Percentiles rank a stretch among this genome's conserved stretches.
Conservation (phyloP, 2,797 vertebrate species). For the Parambassis ranga region DNA sequence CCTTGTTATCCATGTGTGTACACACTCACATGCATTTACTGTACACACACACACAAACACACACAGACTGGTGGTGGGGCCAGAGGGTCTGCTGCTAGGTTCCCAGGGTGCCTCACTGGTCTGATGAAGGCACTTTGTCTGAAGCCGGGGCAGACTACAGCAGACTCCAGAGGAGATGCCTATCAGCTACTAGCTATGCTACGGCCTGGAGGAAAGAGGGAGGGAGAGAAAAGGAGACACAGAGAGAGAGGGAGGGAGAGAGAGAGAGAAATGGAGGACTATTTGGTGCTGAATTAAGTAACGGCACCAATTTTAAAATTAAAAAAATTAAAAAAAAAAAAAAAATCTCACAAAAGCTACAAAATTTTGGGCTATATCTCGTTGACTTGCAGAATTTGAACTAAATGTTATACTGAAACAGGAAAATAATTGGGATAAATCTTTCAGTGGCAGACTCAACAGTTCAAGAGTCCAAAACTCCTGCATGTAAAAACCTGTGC, state of each 20-base stretch:
- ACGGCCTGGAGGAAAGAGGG: constrained; percentile 69
- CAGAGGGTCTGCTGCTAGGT: constrained; percentile 74
- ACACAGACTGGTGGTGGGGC: constrained; percentile 59
- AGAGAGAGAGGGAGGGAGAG: constrained; percentile 7
- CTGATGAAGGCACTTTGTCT: constrained; percentile 86
- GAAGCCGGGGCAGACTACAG: constrained; percentile 82
- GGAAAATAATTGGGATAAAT: constrained; percentile 29
- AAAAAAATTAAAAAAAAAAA: background rate
- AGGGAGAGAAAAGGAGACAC: constrained; percentile 17
- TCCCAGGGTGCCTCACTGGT: constrained; percentile 82
- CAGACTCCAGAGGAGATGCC: constrained; percentile 86
- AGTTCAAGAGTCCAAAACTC: constrained; percentile 24
- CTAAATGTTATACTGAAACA: constrained; percentile 6
- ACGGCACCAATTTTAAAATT: constrained; percentile 23
- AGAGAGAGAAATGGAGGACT: constrained; percentile 8
- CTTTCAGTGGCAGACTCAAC: constrained; percentile 48
- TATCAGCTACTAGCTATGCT: constrained; percentile 80
- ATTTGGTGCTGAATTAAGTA: constrained; percentile 46
- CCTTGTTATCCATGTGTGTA: constrained; percentile 21
- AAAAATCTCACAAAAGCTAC: background rate
- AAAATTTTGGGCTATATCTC: background rate
- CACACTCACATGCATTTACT: constrained; percentile 16
- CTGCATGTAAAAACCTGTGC: constrained; percentile 15
- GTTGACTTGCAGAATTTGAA: constrained; percentile 13
- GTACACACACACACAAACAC: constrained; percentile 19